phyloP scores from a whole-genome alignment of 2,888 invertebrate genomes.

The Tuberolachnus salignus region DNA sequence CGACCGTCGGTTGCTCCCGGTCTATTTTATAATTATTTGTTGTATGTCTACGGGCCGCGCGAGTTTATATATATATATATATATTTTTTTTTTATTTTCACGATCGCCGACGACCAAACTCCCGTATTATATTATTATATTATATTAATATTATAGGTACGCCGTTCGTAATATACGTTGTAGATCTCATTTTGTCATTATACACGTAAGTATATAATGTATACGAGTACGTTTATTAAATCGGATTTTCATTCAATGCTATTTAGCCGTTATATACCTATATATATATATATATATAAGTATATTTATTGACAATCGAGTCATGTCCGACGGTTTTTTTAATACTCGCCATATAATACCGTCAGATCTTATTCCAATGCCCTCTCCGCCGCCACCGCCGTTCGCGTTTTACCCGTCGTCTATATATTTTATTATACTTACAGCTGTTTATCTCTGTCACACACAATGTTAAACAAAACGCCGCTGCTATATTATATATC shows the following conservation, averaged over 20 bases:
- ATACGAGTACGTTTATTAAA: slow-evolving; percentile 17
- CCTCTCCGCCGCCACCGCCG: not conserved
- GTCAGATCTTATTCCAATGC: not conserved
- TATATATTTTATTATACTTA: not conserved
- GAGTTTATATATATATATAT: too few species aligned
- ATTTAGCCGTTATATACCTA: not conserved
- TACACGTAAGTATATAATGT: not conserved
- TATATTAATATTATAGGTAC: too few species aligned
- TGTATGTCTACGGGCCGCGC: too few species aligned
- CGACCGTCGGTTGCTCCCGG: too few species aligned
- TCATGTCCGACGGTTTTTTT: slow-evolving; percentile 27
- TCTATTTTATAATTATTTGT: too few species aligned
- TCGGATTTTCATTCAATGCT: slow-evolving; percentile 30
- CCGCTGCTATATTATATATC: not conserved
- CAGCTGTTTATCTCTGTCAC: slow-evolving; percentile 15
- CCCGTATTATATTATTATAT: too few species aligned
- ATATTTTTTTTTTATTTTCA: too few species aligned
- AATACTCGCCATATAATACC: not conserved
- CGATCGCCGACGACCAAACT: too few species aligned
- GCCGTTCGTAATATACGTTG: not conserved
- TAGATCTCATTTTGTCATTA: slow-evolving; percentile 12
- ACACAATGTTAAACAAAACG: not conserved
- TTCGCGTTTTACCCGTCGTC: not conserved
- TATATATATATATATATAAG: not conserved
- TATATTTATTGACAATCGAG: slow-evolving; percentile 22